Evolutionary conservation across 1,140 invertebrate species (phyloP), one percentile per base, ranked within the genome.

Genomic region (Diuraphis noxia): DNA sequence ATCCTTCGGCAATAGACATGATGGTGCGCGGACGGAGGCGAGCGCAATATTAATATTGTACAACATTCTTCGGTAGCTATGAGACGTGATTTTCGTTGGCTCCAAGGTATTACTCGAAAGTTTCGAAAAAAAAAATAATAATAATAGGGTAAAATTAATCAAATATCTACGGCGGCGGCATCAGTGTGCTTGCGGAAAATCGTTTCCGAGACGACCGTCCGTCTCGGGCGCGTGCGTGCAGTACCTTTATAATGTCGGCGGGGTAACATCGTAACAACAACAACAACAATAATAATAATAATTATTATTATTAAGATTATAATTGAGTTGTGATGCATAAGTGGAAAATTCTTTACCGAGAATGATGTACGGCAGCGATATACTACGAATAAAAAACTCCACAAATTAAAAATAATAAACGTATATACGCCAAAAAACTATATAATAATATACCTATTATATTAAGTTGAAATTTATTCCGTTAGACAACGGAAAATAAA

Each of bases 31-130:
- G 86, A 56, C 23, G 38, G 13, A 63, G 49, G 43, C 46, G 85
- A 23, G n/a, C n/a, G 34, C 34, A 36, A 88, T 88, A 88, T 88
- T 88, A 88, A 88, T 88, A 88, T 63, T 40, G 86, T 88, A 63
- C 86, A 88, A 91, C 89, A 91, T 91, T 91, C 89, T 23, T 91
- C 21, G 34, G 89, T 91, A 79, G 72, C 72, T 90, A 81, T 91
- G 43, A 91, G 89, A 91, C 89, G 89, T 91, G 89, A 91, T 91
- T 49, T 81, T 46, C 89, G 77, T 82, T 91, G 13, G 89, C 77
- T 91, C 77, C 89, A 91, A 91, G 89, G 89, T 91, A 91, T 91
- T 91, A 91, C 34, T 41, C 34, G 10, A 63, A 38, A 88, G 36
- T 63, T 40, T 40, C 1, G 13, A 56, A 88, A 63, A 88, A 56